Percentiles rank a stretch among this genome's conserved stretches.
Conservation (phyloP, 2,113 vertebrate genomes). For the Clinocottus analis region DNA sequence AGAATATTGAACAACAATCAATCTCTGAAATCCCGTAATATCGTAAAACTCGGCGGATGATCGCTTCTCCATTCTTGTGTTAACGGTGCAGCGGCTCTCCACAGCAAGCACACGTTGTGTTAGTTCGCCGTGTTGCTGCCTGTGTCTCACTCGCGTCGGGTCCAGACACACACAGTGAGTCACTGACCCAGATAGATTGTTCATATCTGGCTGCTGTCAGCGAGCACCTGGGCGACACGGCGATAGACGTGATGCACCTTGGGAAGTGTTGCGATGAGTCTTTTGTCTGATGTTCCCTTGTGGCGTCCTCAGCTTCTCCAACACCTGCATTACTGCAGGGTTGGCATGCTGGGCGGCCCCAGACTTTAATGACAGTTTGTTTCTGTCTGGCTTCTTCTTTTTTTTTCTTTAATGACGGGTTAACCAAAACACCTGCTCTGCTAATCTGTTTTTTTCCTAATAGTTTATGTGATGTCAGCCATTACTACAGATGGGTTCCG, state of each 20-base stretch:
- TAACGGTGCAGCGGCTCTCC: not conserved
- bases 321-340: conserved; percentile 66
- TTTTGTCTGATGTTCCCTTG: conserved; percentile 43
- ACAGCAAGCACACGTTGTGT: not conserved
- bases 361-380: conserved; percentile 65
- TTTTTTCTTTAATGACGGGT: conserved; percentile 49
- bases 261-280: conserved; percentile 54
- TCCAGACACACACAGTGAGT: conserved; percentile 63
- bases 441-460: not conserved
- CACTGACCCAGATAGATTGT: conserved; percentile 48
- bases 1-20: not conserved
- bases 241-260: conserved; percentile 33
- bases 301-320: conserved; percentile 36
- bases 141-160: conserved; percentile 12
- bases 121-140: not conserved
- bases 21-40: not conserved
- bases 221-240: conserved; percentile 63
- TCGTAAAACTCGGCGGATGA: not conserved
- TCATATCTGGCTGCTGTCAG: conserved; percentile 50
- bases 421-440: conserved; percentile 20
- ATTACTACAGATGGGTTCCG: not conserved
- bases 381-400: conserved; percentile 63
- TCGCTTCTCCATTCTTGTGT: not conserved
- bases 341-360: conserved; percentile 27
- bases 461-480: not conserved